Evolutionary conservation across 2,797 vertebrate species (phyloP), one percentile per base, ranked within the genome.

Genomic region (Mormyrus hasselquistii): DNA sequence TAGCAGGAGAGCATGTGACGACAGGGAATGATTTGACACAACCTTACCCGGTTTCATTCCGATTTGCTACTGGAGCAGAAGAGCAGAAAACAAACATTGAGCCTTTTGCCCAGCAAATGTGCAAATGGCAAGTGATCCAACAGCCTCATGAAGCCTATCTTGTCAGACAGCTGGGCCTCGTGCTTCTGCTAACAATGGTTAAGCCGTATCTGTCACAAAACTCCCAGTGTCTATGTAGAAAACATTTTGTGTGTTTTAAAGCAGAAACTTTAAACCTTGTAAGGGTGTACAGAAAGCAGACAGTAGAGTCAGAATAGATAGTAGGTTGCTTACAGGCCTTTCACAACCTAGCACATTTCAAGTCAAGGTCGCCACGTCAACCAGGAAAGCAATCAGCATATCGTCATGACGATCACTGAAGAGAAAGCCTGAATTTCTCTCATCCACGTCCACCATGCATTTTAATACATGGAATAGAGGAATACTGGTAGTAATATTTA

Each of bases 1-100:
- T 93, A 94, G 94, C 95, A 93, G 93, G 92, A 4, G 59, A 93
- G 92, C 92, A 93, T 92, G 92, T 90, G 92, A 92, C 92, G 87
- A 92, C 88, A 87, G 55, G 90, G 62, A n/a, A n/a, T 41, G 59
- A n/a, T 87, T 9, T 92, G 89, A 91, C 90, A 90, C 90, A 92
- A 87, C 88, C 92, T 91, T 88, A 87, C 83, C 87, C 90, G 65
- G 87, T 89, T 90, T 87, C 90, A 91, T 87, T 88, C 89, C 91
- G 91, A 84, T 90, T 76, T 92, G 89, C 91, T 90, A 91, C 90
- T 90, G 90, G 84, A 92, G 90, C 89, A 84, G 89, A 91, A 92
- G 90, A 89, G 90, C 59, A 88, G 59, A 69, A 88, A 88, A 88
- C 62, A 88, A 41, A 92, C 55, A 65, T 79, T 47, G 9, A 44